phyloP scores from a whole-genome alignment of 2,797 vertebrate genomes.

The Tauraco hartlaubi region DNA sequence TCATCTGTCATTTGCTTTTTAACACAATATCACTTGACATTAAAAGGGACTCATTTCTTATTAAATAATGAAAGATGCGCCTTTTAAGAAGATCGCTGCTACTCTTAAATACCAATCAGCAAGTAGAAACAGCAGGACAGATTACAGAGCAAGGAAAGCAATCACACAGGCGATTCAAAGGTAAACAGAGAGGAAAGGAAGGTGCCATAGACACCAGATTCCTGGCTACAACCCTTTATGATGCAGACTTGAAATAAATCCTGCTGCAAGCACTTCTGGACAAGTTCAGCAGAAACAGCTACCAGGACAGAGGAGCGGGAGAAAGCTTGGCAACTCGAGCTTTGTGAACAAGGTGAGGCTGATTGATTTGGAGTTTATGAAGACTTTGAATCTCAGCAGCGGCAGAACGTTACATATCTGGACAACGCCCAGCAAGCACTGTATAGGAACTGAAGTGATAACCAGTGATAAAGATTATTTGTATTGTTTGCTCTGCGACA shows the following conservation, averaged over 20 bases:
- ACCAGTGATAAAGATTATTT: background rate
- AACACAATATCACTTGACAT: background rate
- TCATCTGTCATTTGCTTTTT: background rate
- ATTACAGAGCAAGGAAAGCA: constrained; percentile 32
- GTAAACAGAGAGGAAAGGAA: background rate
- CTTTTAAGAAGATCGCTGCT: background rate
- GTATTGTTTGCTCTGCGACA: background rate
- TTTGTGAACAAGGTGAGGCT: background rate
- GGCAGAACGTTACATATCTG: background rate
- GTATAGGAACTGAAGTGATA: background rate
- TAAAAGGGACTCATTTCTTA: background rate
- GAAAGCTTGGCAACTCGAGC: background rate
- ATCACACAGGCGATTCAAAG: background rate
- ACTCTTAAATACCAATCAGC: background rate
- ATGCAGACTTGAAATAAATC: constrained; percentile 30
- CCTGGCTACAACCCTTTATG: background rate
- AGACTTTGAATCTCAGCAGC: background rate
- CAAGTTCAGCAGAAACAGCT: constrained; percentile 15
- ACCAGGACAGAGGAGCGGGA: background rate
- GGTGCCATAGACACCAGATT: background rate
- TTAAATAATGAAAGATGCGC: background rate
- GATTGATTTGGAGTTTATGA: background rate
- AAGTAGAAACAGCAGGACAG: constrained; percentile 42
- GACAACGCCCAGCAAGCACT: background rate
- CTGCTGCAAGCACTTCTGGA: constrained; percentile 7